Evolutionary conservation across 2,888 invertebrate genomes (phyloP), one percentile per base, ranked within the genome.

Genomic region (Notocelia uddmanniana): DNA sequence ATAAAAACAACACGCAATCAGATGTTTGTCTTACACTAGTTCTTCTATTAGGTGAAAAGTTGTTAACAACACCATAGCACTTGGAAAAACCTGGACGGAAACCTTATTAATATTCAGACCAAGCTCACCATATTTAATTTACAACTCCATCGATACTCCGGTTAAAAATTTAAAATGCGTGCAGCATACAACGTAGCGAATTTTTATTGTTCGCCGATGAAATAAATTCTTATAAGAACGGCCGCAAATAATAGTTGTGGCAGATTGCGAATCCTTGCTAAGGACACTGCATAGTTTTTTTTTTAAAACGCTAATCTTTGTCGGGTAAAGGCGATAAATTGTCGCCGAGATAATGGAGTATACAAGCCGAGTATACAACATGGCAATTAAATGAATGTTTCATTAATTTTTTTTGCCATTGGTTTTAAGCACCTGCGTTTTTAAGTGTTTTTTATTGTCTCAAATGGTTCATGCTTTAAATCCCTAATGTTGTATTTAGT

Each of bases 371-470:
- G n/a, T n/a, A n/a, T n/a, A 81, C 80, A 76, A 78, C 81, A 81
- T 81, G 76, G 74, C 84, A 86, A 87, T 88, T 86, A 87, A 81
- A 89, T 89, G 87, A 89, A 90, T 90, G 87, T 87, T 89, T 87
- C 85, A 89, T 87, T 79, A 75, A 74, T 80, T 87, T 86, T 86
- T 85, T 84, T 54, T 70, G 73, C 31, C 73, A 67, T 26, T 63
- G 52, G n/a, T 45, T 45, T n/a, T 52, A 37, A 57, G 48, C 70
- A 70, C 60, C 59, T 60, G 54, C 59, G 60, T 52, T 81, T 45
- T 80, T 83, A 83, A 84, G 82, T 84, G 79, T 75, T 70, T 81
- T 81, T 76, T 78, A 74, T 76, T 78, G 75, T 75, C 76, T 68
- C 75, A 74, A 77, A 71, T 68, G 54, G 48, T 45, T 1, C 67